Evolutionary conservation across 2,113 vertebrate species (phyloP).

Genomic region (Smithornis capensis): DNA sequence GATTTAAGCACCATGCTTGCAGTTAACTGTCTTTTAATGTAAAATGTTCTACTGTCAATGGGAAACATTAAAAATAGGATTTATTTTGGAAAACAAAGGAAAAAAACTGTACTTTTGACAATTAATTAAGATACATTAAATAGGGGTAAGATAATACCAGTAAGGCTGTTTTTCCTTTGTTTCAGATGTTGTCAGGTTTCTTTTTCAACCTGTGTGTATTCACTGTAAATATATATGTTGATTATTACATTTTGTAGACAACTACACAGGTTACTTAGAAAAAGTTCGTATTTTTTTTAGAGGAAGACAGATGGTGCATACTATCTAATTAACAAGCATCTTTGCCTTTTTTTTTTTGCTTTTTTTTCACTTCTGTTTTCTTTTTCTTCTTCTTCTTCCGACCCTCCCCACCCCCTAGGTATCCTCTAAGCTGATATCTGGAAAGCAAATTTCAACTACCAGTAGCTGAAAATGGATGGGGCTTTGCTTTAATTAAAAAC

Average conservation of each 20-base stretch:
- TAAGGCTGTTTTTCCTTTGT: not conserved
- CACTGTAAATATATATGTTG: not conserved
- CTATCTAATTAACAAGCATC: not conserved
- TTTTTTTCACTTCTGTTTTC: not conserved
- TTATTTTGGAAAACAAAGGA: not conserved
- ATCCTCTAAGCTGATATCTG: not conserved
- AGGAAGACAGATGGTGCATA: not conserved
- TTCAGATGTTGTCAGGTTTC: not conserved
- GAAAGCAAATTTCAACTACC: not conserved
- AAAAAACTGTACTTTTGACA: not conserved
- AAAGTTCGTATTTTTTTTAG: not conserved
- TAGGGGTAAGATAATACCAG: not conserved
- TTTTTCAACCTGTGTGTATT: not conserved
- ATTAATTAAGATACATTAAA: not conserved
- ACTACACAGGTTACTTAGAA: not conserved
- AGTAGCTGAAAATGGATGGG: not conserved
- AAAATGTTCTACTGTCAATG: not conserved
- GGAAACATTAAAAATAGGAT: not conserved
- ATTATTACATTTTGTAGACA: not conserved
- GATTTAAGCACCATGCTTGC: not conserved
- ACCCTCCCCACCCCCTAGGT: not conserved
- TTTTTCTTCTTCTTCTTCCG: not conserved
- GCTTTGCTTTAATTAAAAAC: not conserved
- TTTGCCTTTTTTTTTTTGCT: not conserved
- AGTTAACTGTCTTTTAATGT: not conserved